phyloP scores from a whole-genome alignment of 2,113 vertebrate genomes.

The Gymnocephalus cernua region DNA sequence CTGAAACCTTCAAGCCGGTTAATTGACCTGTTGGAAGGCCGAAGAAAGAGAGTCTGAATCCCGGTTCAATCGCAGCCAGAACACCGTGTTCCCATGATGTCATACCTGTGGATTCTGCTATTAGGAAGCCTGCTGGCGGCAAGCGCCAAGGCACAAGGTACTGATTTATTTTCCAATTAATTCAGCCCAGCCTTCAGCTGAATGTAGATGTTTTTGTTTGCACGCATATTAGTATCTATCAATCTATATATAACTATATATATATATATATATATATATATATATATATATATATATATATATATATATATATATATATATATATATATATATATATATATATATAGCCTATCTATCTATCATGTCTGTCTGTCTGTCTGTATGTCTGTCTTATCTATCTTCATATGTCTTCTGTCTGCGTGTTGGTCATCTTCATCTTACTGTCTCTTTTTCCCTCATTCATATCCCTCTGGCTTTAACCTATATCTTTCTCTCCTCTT shows the following conservation, averaged over 20 bases:
- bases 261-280: neutral
- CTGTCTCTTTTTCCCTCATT: conserved; percentile 15
- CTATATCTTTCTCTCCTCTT: conserved; percentile 27
- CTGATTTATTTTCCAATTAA: conserved; percentile 41
- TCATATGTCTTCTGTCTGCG: neutral
- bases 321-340: conserved; percentile 27
- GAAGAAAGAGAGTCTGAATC: conserved; percentile 16
- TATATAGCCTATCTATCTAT: conserved; percentile 33
- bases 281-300: neutral
- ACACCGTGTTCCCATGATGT: conserved; percentile 80
- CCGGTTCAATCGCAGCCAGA: conserved; percentile 57
- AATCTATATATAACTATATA: neutral
- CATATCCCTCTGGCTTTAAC: conserved; percentile 20
- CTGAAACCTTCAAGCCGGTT: conserved; percentile 45
- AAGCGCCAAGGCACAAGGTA: conserved; percentile 77
- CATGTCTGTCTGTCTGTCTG: conserved; percentile 14
- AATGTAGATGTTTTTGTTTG: neutral
- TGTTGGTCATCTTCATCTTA: conserved; percentile 11
- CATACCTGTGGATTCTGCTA: conserved; percentile 84
- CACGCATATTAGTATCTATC: neutral
- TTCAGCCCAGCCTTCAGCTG: conserved; percentile 8
- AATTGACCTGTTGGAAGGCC: conserved; percentile 42
- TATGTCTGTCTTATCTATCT: conserved; percentile 3
- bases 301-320: conserved; percentile 13
- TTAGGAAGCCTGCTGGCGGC: conserved; percentile 77